Evolutionary conservation across 1,140 invertebrate genomes (phyloP), one percentile per base, ranked within the genome.

Genomic region (Papilio polytes): DNA sequence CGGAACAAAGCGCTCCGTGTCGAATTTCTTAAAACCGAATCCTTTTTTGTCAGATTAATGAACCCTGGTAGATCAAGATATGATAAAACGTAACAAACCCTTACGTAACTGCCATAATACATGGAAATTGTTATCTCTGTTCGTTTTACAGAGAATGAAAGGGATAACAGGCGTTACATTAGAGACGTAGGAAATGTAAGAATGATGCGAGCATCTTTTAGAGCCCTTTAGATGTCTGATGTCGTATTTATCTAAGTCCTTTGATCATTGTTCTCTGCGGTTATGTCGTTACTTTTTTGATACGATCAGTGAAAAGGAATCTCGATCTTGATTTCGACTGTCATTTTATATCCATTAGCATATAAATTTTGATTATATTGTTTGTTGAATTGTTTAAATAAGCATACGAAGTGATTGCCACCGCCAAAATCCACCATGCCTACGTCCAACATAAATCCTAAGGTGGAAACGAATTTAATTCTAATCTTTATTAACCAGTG

Each of bases 181-280:
- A 41, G 51, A 18, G 51, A 18, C 51, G 7, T 7, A 53, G 15
- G 20, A 22, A 22, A 20, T 18, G 10, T 26, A 8, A 10, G 20
- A 22, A 22, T 59, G 56, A 59, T 22, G 56, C 63, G 10, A 7
- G 63, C 63, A 70, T 15, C 63, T 70, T 70, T 70, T 26, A 13
- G 63, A 31, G 63, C 80, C 78, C 81, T 80, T 72, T 79, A 51
- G 83, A 83, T 84, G 82, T 84, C 77, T 87, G 83, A 84, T 80
- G 81, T 79, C 85, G 82, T 80, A 86, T 86, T 88, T 87, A 89
- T 89, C 84, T 86, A 80, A 80, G 83, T 90, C 85, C 85, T 86
- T 85, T 89, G 86, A 91, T 91, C 88, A 82, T 79, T 83, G 80
- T 82, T 78, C 63, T 76, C 74, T 84, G 77, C 63, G 77, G 78